A percentile compares a stretch with the other conserved stretches of the same genome.
Evolutionary conservation across 2,113 vertebrate species (phyloP).

Genomic region (Nanorana parkeri): DNA sequence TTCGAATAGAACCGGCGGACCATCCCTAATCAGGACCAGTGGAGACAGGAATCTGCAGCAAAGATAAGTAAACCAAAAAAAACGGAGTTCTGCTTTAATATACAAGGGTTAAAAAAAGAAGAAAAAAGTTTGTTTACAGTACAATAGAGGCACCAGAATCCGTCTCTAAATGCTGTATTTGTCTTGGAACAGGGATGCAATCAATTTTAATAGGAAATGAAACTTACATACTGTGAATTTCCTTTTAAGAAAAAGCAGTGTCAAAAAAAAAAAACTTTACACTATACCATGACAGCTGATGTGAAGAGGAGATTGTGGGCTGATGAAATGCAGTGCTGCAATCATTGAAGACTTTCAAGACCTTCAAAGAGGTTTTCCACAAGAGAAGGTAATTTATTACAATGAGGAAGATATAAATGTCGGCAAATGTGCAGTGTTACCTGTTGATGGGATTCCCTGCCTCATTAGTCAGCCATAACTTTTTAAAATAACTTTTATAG

Average conservation of each 20-base stretch:
- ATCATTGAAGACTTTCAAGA: neutral
- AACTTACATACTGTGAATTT: neutral
- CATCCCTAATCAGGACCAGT: too few relatives aligned
- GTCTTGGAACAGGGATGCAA: neutral
- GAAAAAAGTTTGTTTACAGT: neutral
- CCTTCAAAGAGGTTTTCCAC: too few relatives aligned
- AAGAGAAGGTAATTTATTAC: slow-evolving; percentile 1
- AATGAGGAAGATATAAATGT: too few relatives aligned
- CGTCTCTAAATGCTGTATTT: neutral
- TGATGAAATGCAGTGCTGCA: neutral
- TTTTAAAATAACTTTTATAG: too few relatives aligned
- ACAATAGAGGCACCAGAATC: neutral
- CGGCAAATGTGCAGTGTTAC: too few relatives aligned
- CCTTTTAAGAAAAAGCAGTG: neutral
- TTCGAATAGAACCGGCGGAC: too few relatives aligned
- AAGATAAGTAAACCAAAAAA: too few relatives aligned
- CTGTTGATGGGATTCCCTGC: too few relatives aligned
- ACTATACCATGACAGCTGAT: neutral
- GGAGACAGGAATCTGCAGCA: too few relatives aligned
- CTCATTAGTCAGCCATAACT: too few relatives aligned
- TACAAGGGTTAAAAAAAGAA: too few relatives aligned
- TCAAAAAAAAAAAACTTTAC: neutral
- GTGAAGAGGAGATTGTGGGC: neutral
- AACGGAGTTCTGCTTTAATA: too few relatives aligned
- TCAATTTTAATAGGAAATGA: slow-evolving; percentile 20